A percentile compares a stretch with the other conserved stretches of the same genome.
Evolutionary conservation across 2,888 invertebrate species (phyloP).

Genomic region (Thereva nobilitata): DNA sequence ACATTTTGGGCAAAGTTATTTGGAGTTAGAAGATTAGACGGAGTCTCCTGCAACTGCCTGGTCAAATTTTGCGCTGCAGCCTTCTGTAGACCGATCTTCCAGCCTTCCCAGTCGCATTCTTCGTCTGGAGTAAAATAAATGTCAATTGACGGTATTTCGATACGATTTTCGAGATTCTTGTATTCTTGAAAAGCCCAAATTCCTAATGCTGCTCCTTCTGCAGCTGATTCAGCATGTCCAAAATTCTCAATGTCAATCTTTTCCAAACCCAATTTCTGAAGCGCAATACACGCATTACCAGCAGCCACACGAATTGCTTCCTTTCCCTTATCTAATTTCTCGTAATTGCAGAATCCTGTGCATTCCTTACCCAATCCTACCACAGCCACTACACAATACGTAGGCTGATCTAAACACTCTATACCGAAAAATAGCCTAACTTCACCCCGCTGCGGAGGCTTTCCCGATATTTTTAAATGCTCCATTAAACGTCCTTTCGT

Average conservation of each 20-base stretch:
- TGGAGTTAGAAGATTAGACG: constrained; percentile 79
- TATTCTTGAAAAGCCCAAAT: constrained; percentile 70
- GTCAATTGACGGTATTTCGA: constrained; percentile 50
- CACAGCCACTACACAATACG: constrained; percentile 69
- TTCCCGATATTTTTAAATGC: constrained; percentile 61
- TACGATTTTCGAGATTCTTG: constrained; percentile 48
- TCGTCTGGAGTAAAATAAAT: constrained; percentile 62
- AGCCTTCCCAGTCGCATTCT: constrained; percentile 70
- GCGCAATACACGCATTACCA: constrained; percentile 63
- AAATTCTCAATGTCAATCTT: constrained; percentile 74
- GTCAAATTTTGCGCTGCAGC: constrained; percentile 82
- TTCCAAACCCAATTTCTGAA: constrained; percentile 62
- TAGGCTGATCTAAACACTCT: constrained; percentile 58
- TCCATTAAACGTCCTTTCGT: constrained; percentile 63
- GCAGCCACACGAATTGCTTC: constrained; percentile 75
- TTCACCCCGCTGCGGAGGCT: constrained; percentile 60
- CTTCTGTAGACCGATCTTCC: constrained; percentile 72
- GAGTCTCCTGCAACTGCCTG: constrained; percentile 76
- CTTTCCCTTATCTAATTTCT: constrained; percentile 73
- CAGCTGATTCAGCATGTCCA: constrained; percentile 74
- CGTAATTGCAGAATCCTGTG: constrained; percentile 67
- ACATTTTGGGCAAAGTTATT: constrained; percentile 75
- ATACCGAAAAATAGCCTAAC: constrained; percentile 68
- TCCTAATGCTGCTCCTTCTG: constrained; percentile 74
- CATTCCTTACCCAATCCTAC: constrained; percentile 75